phyloP scores from a whole-genome alignment of 1,140 invertebrate genomes.

The Battus philenor region DNA sequence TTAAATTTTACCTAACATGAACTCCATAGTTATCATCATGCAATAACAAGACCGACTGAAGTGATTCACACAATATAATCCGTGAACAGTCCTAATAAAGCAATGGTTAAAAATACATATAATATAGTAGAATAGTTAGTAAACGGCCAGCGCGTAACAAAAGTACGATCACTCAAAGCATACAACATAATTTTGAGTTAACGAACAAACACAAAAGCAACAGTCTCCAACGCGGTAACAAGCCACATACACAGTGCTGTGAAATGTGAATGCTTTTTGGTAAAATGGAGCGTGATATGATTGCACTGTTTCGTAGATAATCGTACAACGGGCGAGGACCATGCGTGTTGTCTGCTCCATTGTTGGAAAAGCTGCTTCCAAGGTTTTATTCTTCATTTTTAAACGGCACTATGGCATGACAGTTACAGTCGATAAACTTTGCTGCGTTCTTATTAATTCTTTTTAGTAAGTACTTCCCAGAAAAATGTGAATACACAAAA shows the following conservation, averaged over 20 bases:
- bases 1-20: no score
- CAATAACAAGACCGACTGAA: no score
- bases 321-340: conserved; percentile 66
- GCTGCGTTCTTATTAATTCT: conserved; percentile 73
- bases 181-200: conserved; percentile 16
- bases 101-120: neutral
- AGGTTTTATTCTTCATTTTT: conserved; percentile 74
- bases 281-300: conserved; percentile 67
- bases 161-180: conserved; percentile 9
- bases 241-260: conserved; percentile 12
- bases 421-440: conserved; percentile 72
- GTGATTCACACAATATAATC: no score
- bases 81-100: neutral
- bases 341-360: conserved; percentile 74
- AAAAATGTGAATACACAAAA: conserved; percentile 70
- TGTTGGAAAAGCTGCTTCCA: conserved; percentile 76
- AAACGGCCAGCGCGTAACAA: conserved; percentile 2
- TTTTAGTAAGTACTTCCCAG: conserved; percentile 63
- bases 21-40: no score
- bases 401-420: conserved; percentile 74
- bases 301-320: conserved; percentile 74
- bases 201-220: conserved; percentile 13
- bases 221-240: conserved; percentile 6
- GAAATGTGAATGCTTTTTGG: conserved; percentile 29
- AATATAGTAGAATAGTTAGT: neutral